Percentiles rank a stretch among this genome's conserved stretches.
phyloP scores from a whole-genome alignment of 1,140 invertebrate species.

The Harpegnathos saltator region DNA sequence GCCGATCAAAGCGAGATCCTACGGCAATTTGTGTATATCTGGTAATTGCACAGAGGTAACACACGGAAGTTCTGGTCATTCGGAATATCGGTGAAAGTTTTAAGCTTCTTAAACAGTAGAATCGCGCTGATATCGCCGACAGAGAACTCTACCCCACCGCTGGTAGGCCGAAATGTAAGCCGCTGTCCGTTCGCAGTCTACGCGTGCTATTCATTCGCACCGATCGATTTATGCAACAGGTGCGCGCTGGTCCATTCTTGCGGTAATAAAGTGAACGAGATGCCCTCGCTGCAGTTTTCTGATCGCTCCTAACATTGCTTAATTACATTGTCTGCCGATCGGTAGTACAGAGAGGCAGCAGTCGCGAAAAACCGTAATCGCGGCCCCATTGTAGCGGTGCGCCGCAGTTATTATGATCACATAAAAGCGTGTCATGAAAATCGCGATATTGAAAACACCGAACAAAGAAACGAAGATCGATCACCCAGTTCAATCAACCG shows the following conservation, averaged over 20 bases:
- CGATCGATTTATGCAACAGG: slow-evolving; percentile 77
- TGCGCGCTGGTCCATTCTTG: slow-evolving; percentile 62
- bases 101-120: not conserved
- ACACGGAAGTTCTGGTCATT: not conserved
- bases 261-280: slow-evolving; percentile 68
- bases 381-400: not conserved
- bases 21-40: not conserved
- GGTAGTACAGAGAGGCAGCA: not conserved
- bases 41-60: not conserved
- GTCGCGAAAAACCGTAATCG: slow-evolving; percentile 11
- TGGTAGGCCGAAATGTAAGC: slow-evolving; percentile 51
- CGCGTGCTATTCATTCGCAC: slow-evolving; percentile 67
- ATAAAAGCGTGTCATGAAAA: not conserved
- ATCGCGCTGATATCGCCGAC: not conserved
- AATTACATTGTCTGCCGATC: slow-evolving; percentile 2
- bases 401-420: not conserved
- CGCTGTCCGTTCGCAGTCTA: slow-evolving; percentile 64
- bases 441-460: not conserved
- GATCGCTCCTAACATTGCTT: slow-evolving; percentile 32
- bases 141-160: not conserved
- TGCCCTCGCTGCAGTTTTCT: slow-evolving; percentile 59
- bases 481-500: not conserved
- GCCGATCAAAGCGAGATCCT: not conserved
- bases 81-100: not conserved
- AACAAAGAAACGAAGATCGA: slow-evolving; percentile 7